Base-by-base conservation (phyloP, 2,888 invertebrate species). In the Nymphalis urticae region DNA sequence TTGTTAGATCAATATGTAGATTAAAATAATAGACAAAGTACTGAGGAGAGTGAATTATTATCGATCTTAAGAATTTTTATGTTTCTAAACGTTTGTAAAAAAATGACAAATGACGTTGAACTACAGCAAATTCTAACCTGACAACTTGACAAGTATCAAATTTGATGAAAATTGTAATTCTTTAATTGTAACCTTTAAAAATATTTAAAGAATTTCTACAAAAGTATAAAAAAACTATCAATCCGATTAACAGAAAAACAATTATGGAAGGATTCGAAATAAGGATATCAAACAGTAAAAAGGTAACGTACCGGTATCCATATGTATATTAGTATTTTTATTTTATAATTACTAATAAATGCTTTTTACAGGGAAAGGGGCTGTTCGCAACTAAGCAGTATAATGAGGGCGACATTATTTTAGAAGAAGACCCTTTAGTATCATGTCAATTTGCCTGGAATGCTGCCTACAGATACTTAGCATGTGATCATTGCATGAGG, bases 391-490 rank as follows among this genome's bases (percentile, higher is more conserved):
- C 94, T 2, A 95, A 94, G 77, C 83, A 90, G 27, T 96, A 95
- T 79, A 93, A 94, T 61, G 88, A 93, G 75, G 97, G 96, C 0
- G 97, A 97, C 78, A 89, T 95, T 13, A 96, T 99, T 73, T 95
- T 99, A 76, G 96, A 96, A 85, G 99, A 99, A 85, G 95, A 95
- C 72, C 98, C 99, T 0, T 86, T 99, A 65, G 96, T 98, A 36
- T 96, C 97, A 24, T 96, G 96, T 79, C 98, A 99, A 87, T 98
- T 98, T 87, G 95, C 97, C 9, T 99, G 98, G 98, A 99, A 98
- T 89, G 94, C 95, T 50, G 94, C 96, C 0, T 98, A 97, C 84
- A 94, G 95, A 76, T 99, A 98, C 86, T 89, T 94, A 73, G 97
- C 98, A 0, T 99, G 98, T 87, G 97, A 98, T 83, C 95, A 96